Evolutionary conservation across 2,113 vertebrate genomes (phyloP), one percentile per base, ranked within the genome.

Genomic region (Mus spicilegus): DNA sequence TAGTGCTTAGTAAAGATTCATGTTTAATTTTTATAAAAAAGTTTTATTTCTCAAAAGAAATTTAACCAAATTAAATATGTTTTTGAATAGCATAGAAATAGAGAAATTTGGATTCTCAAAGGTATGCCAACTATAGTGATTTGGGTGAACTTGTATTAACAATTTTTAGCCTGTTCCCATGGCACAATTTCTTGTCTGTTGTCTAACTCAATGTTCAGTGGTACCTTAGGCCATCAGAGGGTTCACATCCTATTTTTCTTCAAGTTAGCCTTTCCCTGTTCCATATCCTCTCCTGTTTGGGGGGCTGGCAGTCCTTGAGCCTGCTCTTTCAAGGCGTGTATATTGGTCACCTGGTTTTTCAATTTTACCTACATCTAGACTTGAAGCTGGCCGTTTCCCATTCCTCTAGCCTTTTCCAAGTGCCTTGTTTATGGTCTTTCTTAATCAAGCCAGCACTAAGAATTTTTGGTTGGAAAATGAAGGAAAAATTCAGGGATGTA

Each of bases 81-180:
- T 97, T 96, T 95, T 56, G 82, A 95, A 70, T 93, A 91, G 49
- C 20, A 36, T 86, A 94, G n/a, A 36, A 91, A 28, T 46, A 89
- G 65, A 63, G 51, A 94, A 85, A 94, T 86, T 91, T 97, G 77
- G 17, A 69, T 11, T 91, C 65, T 91, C 65, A 39, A 56, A 72
- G 42, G 9, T 65, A 6, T 82, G 49, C 33, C 63, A 63, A 93
- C 39, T 87, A 85, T 56, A 91, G 56, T 84, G 85, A 17, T 72
- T 87, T 95, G 93, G 33, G 54, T 49, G 24, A 72, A n/a, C 85
- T 89, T 89, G 58, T 82, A n/a, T 73, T 73, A 63, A 78, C 81
- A 22, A 14, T 65, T 91, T 89, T 54, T 54, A 93, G 30, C 54
- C 87, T 88, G 30, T 94, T 89, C 46, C 93, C 14, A 67, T 51